Evolutionary conservation across 2,113 vertebrate species (phyloP).

Genomic region (Atlantisia rogersi): DNA sequence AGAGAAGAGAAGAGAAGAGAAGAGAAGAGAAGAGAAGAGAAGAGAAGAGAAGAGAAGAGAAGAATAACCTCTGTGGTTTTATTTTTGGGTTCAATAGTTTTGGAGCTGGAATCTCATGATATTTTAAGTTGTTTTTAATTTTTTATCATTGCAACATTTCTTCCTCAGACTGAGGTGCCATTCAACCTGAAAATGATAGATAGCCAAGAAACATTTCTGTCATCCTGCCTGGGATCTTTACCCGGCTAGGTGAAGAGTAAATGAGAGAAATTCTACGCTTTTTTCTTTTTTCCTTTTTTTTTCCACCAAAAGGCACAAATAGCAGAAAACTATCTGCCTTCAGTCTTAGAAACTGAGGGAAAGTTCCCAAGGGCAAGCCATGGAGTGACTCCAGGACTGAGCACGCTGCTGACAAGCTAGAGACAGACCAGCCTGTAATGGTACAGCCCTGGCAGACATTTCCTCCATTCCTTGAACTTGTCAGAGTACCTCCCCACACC

Average conservation of each 20-base stretch:
- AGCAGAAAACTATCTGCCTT: neutral
- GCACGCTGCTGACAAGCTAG: neutral
- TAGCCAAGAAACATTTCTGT: neutral
- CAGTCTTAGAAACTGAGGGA: neutral
- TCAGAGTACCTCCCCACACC: neutral
- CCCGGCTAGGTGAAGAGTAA: neutral
- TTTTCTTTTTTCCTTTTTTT: neutral
- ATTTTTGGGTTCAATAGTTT: neutral
- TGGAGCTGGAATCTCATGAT: neutral
- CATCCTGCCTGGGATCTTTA: neutral
- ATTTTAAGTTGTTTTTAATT: neutral
- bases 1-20: too few species aligned
- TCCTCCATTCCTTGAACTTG: neutral
- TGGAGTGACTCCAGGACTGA: neutral
- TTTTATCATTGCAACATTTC: neutral
- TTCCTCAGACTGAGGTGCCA: neutral
- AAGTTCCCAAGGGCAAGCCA: neutral
- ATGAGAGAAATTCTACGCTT: neutral
- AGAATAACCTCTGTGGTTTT: neutral
- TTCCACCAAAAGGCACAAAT: neutral
- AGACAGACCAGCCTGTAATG: neutral
- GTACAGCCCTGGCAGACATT: accelerated
- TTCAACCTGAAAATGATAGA: neutral
- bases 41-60: neutral
- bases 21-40: too few species aligned